These are phyloP conservation scores for Pachymerium ferrugineum DNA, from an alignment of 2,888 invertebrate species.

Conservation along the genomic window DNA sequence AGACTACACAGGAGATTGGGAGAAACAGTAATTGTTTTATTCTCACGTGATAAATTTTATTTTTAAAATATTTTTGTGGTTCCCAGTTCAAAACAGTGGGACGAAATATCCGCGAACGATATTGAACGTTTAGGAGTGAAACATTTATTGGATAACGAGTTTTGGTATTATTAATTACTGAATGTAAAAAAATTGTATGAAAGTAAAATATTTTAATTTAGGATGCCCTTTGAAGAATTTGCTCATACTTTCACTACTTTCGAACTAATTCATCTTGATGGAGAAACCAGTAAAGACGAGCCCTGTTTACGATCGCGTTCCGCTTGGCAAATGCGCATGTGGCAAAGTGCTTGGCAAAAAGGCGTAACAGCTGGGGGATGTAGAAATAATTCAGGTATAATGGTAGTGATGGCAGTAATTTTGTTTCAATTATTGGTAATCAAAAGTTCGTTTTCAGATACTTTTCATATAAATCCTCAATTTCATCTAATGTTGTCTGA, in stretches of 20 bases:
- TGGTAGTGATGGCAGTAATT: too few species aligned
- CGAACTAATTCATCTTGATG: constrained; percentile 79
- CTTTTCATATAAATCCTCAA: constrained; percentile 90
- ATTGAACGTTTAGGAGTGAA: constrained; percentile 63
- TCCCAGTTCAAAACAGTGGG: constrained; percentile 64
- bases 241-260: constrained; percentile 72
- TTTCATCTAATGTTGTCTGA: constrained; percentile 71
- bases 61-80: not conserved
- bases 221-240: constrained; percentile 78
- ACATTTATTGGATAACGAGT: constrained; percentile 64
- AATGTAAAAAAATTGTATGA: too few species aligned
- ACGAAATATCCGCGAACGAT: constrained; percentile 66
- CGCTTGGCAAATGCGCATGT: constrained; percentile 73
- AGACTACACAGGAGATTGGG: constrained; percentile 67
- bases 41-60: too few species aligned
- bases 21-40: constrained; percentile 47
- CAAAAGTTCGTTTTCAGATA: constrained; percentile 55
- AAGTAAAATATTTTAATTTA: too few species aligned
- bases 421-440: too few species aligned
- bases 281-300: constrained; percentile 79
- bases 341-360: constrained; percentile 77
- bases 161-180: constrained; percentile 61
- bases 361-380: constrained; percentile 88
- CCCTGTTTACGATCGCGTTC: constrained; percentile 68
- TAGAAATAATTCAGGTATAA: constrained; percentile 70